Conservation (phyloP, 1,140 invertebrate species). For the Drosophila sp. region DNA sequence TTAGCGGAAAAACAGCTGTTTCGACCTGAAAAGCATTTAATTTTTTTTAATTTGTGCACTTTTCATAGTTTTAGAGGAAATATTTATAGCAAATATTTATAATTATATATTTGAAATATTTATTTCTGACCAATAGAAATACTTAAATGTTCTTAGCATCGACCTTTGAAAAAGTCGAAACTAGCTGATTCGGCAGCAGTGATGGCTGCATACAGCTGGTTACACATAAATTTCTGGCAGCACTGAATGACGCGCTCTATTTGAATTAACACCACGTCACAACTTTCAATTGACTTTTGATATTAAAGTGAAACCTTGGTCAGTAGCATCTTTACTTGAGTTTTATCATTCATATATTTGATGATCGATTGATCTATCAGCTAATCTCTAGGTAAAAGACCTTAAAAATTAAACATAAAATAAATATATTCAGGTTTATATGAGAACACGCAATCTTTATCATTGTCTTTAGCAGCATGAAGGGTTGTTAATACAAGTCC, state of each 20-base stretch:
- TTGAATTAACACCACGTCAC: slow-evolving; percentile 14
- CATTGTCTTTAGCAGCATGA: slow-evolving; percentile 27
- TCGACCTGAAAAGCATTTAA: too few relatives aligned
- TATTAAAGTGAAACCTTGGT: neutral
- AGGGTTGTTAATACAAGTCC: neutral
- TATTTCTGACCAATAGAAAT: too few relatives aligned
- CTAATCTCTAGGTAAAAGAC: slow-evolving; percentile 6
- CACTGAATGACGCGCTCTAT: neutral
- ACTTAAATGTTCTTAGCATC: too few relatives aligned
- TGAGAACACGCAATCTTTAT: slow-evolving; percentile 20
- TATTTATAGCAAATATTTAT: too few relatives aligned
- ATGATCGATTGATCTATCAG: neutral
- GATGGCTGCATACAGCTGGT: neutral
- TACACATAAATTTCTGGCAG: neutral
- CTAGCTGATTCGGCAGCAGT: neutral
- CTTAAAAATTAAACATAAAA: slow-evolving; percentile 19
- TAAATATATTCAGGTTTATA: slow-evolving; percentile 12
- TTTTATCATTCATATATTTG: neutral
- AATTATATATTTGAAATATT: too few relatives aligned
- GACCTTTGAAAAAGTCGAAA: too few relatives aligned
- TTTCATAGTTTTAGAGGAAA: too few relatives aligned
- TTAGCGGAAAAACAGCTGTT: too few relatives aligned
- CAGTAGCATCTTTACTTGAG: slow-evolving; percentile 2
- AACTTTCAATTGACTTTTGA: neutral
- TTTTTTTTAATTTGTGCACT: too few relatives aligned